Conservation (phyloP, 37 sponge, comb jelly and placozoan species). For the Ianthella basta region DNA sequence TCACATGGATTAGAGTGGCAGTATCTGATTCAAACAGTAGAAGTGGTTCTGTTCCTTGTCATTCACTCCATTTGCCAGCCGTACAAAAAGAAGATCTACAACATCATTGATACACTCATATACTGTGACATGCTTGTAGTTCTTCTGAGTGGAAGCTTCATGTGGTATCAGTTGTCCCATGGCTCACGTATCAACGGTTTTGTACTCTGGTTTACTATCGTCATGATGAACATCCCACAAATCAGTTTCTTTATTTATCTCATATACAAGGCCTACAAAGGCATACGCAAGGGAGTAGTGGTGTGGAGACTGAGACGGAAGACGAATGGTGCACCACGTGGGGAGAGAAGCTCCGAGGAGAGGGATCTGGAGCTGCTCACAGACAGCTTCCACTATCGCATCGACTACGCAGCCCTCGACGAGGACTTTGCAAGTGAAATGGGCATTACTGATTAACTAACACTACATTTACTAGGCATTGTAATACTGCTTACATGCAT, state of each 20-base stretch:
- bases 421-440: too few relatives aligned
- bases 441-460: too few relatives aligned
- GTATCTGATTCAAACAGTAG: background rate
- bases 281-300: background rate
- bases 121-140: constrained; percentile 16
- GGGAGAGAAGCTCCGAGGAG: background rate
- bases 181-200: background rate
- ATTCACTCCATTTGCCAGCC: constrained; percentile 24
- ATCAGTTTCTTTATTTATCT: background rate
- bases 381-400: background rate
- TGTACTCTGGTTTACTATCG: background rate
- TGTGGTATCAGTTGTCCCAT: constrained; percentile 8
- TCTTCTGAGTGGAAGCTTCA: background rate
- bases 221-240: constrained; percentile 20
- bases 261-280: background rate
- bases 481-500: too few relatives aligned
- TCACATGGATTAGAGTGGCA: background rate
- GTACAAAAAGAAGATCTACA: constrained; percentile 4
- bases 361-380: constrained; percentile 11
- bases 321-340: background rate
- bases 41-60: constrained; percentile 5
- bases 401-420: background rate
- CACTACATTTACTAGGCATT: too few relatives aligned
- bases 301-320: background rate
- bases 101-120: constrained; percentile 13